These are phyloP conservation scores for Fundulus diaphanus DNA, from an alignment of 2,797 vertebrate genomes.

Conservation along the genomic window DNA sequence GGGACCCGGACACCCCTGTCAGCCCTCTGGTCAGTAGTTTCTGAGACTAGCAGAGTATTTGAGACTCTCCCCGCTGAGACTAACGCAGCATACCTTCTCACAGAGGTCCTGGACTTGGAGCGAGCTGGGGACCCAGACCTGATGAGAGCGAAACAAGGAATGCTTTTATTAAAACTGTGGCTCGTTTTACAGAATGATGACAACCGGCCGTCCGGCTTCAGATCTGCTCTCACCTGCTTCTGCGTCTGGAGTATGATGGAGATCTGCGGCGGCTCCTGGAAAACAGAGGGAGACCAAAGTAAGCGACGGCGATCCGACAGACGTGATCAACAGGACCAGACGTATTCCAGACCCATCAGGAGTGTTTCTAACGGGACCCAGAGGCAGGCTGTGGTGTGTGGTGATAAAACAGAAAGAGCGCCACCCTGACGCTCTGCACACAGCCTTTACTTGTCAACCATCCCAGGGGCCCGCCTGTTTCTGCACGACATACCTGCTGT, in stretches of 20 bases:
- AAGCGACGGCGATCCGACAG: background rate
- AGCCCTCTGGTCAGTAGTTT: too few species aligned
- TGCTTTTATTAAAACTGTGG: constrained; percentile 7
- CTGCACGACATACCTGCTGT: constrained; percentile 70
- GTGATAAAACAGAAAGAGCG: too few species aligned
- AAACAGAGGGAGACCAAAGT: background rate
- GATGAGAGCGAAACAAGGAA: background rate
- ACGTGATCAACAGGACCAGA: background rate
- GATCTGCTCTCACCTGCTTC: constrained; percentile 77
- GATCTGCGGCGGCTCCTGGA: constrained; percentile 77
- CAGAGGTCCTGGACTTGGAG: constrained; percentile 84
- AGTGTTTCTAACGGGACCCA: too few species aligned
- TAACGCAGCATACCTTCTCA: constrained; percentile 73
- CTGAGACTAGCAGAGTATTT: too few species aligned
- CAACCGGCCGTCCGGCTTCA: too few species aligned
- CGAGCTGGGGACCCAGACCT: constrained; percentile 82
- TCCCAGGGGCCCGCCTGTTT: background rate
- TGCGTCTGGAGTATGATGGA: constrained; percentile 83
- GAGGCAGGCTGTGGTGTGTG: too few species aligned
- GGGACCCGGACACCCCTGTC: too few species aligned
- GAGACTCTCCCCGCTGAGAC: too few species aligned
- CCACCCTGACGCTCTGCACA: background rate
- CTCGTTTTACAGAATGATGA: too few species aligned
- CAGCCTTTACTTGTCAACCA: background rate
- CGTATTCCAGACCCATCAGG: background rate